A percentile compares a stretch with the other conserved stretches of the same genome.
These are phyloP conservation scores for Saccopteryx bilineata DNA, from an alignment of 2,113 vertebrate species.

Conservation along the genomic window DNA sequence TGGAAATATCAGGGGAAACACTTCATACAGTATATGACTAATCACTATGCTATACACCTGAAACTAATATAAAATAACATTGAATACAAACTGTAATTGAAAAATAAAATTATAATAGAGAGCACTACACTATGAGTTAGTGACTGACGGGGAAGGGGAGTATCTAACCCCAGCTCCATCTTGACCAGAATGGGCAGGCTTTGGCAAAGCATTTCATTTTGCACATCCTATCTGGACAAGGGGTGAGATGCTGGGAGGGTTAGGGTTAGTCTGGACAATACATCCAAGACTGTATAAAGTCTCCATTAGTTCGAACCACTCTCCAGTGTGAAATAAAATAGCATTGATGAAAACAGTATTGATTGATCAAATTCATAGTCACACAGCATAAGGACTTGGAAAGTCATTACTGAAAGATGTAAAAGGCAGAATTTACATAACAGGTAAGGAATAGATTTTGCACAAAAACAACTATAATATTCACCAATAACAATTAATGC, in stretches of 20 bases:
- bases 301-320: background rate
- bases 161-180: background rate
- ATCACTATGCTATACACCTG: background rate
- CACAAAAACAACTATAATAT: background rate
- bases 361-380: background rate
- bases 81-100: background rate
- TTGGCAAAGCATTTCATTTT: background rate
- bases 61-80: background rate
- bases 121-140: background rate
- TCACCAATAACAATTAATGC: background rate
- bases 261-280: background rate
- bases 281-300: background rate
- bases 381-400: background rate
- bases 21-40: background rate
- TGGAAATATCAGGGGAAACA: background rate
- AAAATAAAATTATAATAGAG: background rate
- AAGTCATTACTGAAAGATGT: background rate
- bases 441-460: background rate
- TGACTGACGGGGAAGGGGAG: rapidly evolving
- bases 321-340: background rate
- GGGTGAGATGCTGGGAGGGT: background rate
- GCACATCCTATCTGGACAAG: background rate
- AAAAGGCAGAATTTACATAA: background rate
- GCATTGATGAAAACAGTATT: background rate
- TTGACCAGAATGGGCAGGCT: background rate